These are phyloP conservation scores for Deladenus siricidicola DNA, from an alignment of 2,888 invertebrate species.

Conservation along the genomic window DNA sequence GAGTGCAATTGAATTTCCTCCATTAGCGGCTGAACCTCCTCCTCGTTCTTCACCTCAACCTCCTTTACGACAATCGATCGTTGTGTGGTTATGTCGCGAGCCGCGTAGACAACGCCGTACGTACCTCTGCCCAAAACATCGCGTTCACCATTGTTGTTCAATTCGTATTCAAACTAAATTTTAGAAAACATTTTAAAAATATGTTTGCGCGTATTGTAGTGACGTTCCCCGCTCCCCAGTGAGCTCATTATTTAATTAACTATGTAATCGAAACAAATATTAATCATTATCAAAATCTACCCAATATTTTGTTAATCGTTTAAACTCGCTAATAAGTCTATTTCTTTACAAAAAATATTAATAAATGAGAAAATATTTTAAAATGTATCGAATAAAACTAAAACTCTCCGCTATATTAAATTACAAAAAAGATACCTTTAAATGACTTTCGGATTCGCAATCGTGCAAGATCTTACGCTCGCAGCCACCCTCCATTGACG, in stretches of 20 bases:
- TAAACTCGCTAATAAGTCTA: no score
- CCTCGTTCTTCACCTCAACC: constrained; percentile 87
- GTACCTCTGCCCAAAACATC: constrained; percentile 86
- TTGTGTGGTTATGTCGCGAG: constrained; percentile 48
- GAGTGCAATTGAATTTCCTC: constrained; percentile 96
- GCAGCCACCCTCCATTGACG: constrained; percentile 35
- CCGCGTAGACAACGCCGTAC: constrained; percentile 83
- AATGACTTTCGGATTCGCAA: constrained; percentile 35
- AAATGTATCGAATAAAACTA: constrained; percentile 5
- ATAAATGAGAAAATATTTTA: no score
- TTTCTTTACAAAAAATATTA: no score
- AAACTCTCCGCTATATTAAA: no score
- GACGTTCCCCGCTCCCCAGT: no score
- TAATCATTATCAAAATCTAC: no score
- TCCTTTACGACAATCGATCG: constrained; percentile 88
- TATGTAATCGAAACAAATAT: no score
- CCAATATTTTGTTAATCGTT: no score
- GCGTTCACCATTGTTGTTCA: constrained; percentile 77
- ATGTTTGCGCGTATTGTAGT: no score
- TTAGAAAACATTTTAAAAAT: no score
- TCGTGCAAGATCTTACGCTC: constrained; percentile 36
- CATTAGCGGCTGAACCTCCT: constrained; percentile 83
- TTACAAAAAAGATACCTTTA: constrained; percentile 22
- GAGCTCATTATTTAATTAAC: no score
- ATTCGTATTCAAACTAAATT: constrained; percentile 81